Evolutionary conservation across 2,888 invertebrate genomes (phyloP).

Genomic region (Orthosia cruda): DNA sequence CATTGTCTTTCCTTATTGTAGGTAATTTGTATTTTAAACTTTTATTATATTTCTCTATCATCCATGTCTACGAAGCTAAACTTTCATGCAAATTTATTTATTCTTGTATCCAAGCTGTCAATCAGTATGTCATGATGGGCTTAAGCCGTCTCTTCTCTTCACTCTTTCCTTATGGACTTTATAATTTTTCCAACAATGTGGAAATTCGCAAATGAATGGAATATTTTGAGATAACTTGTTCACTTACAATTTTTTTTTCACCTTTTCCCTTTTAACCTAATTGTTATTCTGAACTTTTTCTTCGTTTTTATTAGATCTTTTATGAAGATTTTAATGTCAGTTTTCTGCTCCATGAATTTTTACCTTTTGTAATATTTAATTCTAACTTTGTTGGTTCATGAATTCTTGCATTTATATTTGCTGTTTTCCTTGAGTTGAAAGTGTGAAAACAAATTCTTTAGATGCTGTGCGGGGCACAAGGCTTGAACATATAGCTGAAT

Average conservation of each 20-base stretch:
- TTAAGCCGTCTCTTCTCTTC: neutral
- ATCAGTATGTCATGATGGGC: too few relatives aligned
- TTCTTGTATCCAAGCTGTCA: constrained; percentile 19
- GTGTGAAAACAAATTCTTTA: constrained; percentile 36
- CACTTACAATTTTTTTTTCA: neutral
- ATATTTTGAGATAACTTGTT: constrained; percentile 13
- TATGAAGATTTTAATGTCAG: constrained; percentile 33
- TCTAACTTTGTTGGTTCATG: constrained; percentile 16
- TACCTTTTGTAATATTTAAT: constrained; percentile 28
- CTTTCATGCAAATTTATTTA: constrained; percentile 20
- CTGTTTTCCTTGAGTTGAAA: constrained; percentile 7
- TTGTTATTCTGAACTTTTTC: constrained; percentile 44
- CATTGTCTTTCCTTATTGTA: constrained; percentile 33
- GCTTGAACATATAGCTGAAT: constrained; percentile 37
- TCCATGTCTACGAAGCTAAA: too few relatives aligned
- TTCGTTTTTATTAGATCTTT: constrained; percentile 29
- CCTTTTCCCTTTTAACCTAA: constrained; percentile 4
- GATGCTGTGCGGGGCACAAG: neutral
- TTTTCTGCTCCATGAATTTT: constrained; percentile 37
- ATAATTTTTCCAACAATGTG: constrained; percentile 6
- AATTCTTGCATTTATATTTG: constrained; percentile 22
- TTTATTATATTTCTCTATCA: too few relatives aligned
- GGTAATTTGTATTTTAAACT: too few relatives aligned
- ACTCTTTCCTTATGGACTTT: constrained; percentile 28
- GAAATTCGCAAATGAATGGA: constrained; percentile 39